Conservation (phyloP, 2,113 vertebrate genomes). For the Neoarius graeffei region DNA sequence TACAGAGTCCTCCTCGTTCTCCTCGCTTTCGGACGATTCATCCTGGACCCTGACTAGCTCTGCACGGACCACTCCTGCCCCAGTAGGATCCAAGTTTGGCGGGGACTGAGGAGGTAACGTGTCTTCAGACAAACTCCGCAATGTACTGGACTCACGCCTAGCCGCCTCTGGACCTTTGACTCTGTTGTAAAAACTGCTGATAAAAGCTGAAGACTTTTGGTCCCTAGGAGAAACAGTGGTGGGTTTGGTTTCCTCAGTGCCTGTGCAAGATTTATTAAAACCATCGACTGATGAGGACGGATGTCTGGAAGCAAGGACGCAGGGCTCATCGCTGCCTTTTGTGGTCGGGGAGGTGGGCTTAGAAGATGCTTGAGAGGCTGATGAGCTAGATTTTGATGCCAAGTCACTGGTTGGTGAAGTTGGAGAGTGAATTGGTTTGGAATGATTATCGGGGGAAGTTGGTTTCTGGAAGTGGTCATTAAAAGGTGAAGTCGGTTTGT, state of each 20-base stretch:
- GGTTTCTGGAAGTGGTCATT: conserved; percentile 54
- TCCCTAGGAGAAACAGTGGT: conserved; percentile 61
- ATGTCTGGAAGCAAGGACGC: conserved; percentile 54
- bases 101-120: conserved; percentile 52
- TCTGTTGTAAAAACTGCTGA: conserved; percentile 55
- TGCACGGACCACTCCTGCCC: conserved; percentile 67
- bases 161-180: conserved; percentile 53
- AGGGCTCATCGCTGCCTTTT: conserved; percentile 55
- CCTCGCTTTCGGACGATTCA: conserved; percentile 80
- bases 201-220: conserved; percentile 51
- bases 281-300: conserved; percentile 61
- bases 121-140: conserved; percentile 47
- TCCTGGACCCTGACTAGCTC: conserved; percentile 79
- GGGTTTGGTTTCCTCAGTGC: conserved; percentile 54
- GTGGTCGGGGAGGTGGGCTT: conserved; percentile 27
- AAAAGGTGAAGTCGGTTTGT: conserved; percentile 57
- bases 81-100: conserved; percentile 51
- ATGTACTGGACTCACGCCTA: conserved; percentile 52
- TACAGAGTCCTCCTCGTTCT: conserved; percentile 66
- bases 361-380: conserved; percentile 29
- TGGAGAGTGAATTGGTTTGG: conserved; percentile 31
- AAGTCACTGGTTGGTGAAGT: conserved; percentile 49
- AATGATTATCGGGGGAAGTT: conserved; percentile 45
- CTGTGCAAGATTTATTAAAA: conserved; percentile 57
- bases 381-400: conserved; percentile 53